Conservation (phyloP, 2,888 invertebrate species). For the Dryococelus australis region DNA sequence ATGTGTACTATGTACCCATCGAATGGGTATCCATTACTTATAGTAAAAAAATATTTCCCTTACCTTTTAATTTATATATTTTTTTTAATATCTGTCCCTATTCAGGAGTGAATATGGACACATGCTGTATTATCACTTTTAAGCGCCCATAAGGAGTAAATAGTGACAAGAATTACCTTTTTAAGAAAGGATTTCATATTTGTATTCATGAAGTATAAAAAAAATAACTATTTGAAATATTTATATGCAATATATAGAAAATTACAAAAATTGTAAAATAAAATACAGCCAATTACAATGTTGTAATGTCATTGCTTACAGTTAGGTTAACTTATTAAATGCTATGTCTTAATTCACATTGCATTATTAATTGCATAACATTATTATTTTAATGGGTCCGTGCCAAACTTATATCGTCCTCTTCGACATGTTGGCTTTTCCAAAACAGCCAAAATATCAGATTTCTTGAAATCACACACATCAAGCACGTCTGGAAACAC, state of each 20-base stretch:
- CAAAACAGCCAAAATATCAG: not conserved
- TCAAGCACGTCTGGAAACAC: not conserved
- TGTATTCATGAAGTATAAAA: not conserved
- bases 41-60: not conserved
- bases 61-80: not conserved
- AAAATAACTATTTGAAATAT: too few species aligned
- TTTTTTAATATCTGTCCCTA: conserved; percentile 5
- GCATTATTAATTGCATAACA: too few species aligned
- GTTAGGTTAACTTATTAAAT: too few species aligned
- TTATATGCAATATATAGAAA: too few species aligned
- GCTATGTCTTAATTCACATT: too few species aligned
- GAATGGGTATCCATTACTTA: not conserved
- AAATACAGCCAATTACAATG: too few species aligned
- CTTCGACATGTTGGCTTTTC: not conserved
- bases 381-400: too few species aligned
- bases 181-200: not conserved
- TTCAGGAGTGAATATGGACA: not conserved
- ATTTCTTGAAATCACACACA: not conserved
- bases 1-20: not conserved
- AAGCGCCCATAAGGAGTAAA: not conserved
- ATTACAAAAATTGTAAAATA: too few species aligned
- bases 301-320: too few species aligned
- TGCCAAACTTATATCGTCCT: not conserved
- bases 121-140: not conserved
- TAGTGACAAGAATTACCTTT: not conserved